A percentile compares a stretch with the other conserved stretches of the same genome.
Conservation (phyloP, 2,797 vertebrate genomes). For the Malurus splendens region DNA sequence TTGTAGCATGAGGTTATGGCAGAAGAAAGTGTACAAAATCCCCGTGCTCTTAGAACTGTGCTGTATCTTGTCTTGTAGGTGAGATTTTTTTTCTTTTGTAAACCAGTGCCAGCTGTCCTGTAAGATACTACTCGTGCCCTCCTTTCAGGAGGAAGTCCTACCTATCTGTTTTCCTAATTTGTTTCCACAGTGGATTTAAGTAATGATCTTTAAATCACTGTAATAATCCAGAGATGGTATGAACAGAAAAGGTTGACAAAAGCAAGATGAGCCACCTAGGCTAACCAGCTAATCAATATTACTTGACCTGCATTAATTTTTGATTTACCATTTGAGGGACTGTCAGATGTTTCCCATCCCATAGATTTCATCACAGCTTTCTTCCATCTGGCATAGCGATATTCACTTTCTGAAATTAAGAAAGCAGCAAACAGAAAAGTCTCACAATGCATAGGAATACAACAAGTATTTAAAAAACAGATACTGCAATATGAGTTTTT, state of each 20-base stretch:
- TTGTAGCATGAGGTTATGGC: neutral
- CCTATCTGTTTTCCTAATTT: neutral
- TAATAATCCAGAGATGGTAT: neutral
- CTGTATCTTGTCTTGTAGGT: neutral
- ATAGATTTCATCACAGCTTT: constrained; percentile 92
- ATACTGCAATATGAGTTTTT: neutral
- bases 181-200: neutral
- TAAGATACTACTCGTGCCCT: neutral
- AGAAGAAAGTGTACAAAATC: neutral
- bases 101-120: neutral
- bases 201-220: neutral
- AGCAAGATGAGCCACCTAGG: neutral
- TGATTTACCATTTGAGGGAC: constrained; percentile 76
- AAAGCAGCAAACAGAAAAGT: neutral
- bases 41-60: neutral
- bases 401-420: constrained; percentile 85
- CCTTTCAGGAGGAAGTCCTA: neutral
- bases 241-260: neutral
- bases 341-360: constrained; percentile 89
- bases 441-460: neutral
- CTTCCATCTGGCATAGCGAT: constrained; percentile 94
- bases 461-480: neutral
- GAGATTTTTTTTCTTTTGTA: neutral
- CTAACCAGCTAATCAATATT: neutral
- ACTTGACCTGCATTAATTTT: neutral